A percentile compares a stretch with the other conserved stretches of the same genome.
phyloP scores from a whole-genome alignment of 30 jellyfish, hydroid and myxozoan genomes.

The Aurelia aurita region DNA sequence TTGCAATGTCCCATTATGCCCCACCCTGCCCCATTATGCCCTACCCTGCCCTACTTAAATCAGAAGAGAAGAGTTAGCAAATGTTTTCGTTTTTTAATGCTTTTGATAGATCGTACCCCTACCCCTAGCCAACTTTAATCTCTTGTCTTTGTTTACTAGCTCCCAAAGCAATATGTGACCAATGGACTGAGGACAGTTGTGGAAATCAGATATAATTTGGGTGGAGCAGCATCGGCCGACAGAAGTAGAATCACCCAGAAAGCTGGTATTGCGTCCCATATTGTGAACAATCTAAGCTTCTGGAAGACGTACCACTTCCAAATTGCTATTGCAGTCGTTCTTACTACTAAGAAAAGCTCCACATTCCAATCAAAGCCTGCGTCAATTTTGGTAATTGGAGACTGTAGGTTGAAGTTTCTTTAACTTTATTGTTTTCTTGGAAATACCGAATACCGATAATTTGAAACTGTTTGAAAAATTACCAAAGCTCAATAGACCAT shows the following conservation, averaged over 20 bases:
- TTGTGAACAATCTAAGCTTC: not conserved
- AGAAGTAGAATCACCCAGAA: not conserved
- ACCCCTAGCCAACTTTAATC: too few relatives aligned
- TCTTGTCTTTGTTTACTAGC: constrained; percentile 4
- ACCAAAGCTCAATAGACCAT: too few relatives aligned
- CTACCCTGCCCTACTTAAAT: too few relatives aligned
- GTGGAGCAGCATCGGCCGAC: not conserved
- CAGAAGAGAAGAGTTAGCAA: too few relatives aligned
- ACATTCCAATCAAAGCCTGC: not conserved
- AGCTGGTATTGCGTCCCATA: not conserved
- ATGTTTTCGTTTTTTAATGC: too few relatives aligned
- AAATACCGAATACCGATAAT: too few relatives aligned
- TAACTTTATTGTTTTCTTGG: not conserved
- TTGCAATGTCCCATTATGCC: too few relatives aligned
- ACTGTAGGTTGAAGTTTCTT: constrained; percentile 20
- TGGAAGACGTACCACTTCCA: constrained; percentile 34
- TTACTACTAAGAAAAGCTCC: not conserved
- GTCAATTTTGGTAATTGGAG: constrained; percentile 29
- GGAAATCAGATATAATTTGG: not conserved
- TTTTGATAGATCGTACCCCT: too few relatives aligned
- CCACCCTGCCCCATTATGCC: too few relatives aligned
- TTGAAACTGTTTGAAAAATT: too few relatives aligned
- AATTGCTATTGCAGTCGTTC: not conserved
- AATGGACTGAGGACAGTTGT: not conserved
- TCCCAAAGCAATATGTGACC: constrained; percentile 39